phyloP scores from a whole-genome alignment of 2,113 vertebrate species.

The Meleagris gallopavo region DNA sequence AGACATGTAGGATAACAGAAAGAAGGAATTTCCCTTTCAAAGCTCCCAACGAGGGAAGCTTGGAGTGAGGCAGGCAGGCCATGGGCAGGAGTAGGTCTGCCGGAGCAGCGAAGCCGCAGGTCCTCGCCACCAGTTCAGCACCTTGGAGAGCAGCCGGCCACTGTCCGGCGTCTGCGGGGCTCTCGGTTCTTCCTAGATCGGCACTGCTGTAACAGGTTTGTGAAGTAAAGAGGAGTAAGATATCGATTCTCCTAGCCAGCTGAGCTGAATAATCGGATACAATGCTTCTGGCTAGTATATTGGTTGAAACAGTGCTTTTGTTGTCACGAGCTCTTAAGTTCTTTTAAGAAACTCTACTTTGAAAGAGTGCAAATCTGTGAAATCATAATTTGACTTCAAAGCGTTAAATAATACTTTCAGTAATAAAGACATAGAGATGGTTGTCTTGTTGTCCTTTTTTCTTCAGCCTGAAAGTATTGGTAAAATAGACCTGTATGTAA shows the following conservation, averaged over 20 bases:
- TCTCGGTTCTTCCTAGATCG: not conserved
- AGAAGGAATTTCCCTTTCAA: not conserved
- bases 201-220: not conserved
- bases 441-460: not conserved
- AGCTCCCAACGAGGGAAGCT: not conserved
- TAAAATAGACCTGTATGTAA: not conserved
- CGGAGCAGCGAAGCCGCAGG: not conserved
- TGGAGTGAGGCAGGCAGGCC: not conserved
- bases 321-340: not conserved
- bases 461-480: not conserved
- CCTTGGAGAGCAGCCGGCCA: not conserved
- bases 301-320: not conserved
- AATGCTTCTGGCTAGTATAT: not conserved
- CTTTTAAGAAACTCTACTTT: not conserved
- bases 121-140: not conserved
- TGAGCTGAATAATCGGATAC: not conserved
- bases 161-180: not conserved
- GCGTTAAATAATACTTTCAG: not conserved
- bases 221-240: not conserved
- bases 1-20: not conserved
- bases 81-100: not conserved
- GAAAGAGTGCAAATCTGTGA: not conserved
- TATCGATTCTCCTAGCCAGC: rapidly evolving
- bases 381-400: not conserved
- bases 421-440: not conserved